These are phyloP conservation scores for Aphelenchoides besseyi DNA, from an alignment of 1,140 invertebrate genomes.

Conservation along the genomic window DNA sequence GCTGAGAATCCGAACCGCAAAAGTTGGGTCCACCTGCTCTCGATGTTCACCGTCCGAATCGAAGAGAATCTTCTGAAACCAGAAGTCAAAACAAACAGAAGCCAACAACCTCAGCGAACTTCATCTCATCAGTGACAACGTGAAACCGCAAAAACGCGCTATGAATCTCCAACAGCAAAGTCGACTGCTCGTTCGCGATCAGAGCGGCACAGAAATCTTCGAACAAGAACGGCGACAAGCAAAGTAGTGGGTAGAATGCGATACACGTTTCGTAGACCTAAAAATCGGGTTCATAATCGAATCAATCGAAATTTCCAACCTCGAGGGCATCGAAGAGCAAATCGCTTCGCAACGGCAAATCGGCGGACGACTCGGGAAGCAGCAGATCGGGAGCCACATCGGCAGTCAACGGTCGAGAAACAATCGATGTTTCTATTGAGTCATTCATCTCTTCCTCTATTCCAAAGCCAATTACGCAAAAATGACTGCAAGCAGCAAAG, in stretches of 20 bases:
- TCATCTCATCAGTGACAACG: neutral
- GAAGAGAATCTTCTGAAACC: no score
- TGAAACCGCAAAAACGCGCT: neutral
- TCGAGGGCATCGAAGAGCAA: neutral
- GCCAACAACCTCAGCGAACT: neutral
- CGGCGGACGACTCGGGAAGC: neutral
- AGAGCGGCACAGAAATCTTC: slow-evolving; percentile 10
- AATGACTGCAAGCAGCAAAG: no score
- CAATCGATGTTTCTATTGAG: no score
- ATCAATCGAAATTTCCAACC: neutral
- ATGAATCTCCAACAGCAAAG: slow-evolving; percentile 2
- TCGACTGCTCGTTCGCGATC: neutral
- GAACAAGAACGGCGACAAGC: neutral
- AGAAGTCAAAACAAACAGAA: neutral
- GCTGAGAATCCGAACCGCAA: no score
- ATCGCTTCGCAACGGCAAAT: neutral
- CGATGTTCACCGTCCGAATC: no score
- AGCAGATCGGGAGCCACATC: no score
- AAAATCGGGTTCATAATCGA: neutral
- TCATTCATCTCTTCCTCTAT: no score
- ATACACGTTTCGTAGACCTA: neutral
- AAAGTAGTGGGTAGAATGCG: neutral
- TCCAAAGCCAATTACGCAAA: no score
- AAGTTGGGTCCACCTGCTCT: no score
- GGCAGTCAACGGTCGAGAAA: no score